A percentile compares a stretch with the other conserved stretches of the same genome.
Conservation (phyloP, 2,113 vertebrate genomes). For the Fregata magnificens region DNA sequence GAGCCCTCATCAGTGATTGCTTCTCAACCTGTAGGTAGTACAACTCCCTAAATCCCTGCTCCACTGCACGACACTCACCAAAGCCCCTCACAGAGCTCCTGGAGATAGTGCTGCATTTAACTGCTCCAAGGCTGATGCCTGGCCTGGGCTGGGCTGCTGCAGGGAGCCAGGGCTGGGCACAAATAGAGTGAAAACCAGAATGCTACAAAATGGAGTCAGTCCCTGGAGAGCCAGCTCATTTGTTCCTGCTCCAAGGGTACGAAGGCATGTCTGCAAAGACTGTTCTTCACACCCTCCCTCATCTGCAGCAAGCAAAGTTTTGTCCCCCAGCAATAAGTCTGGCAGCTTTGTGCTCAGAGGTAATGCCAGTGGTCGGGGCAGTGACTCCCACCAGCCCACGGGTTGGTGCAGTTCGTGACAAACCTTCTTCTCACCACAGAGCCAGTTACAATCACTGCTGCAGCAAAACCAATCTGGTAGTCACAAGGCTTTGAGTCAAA, state of each 20-base stretch:
- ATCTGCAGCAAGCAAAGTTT: background rate
- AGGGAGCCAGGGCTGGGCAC: background rate
- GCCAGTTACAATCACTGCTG: background rate
- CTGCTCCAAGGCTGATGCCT: background rate
- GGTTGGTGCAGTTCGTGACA: background rate
- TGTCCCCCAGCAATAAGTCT: too few species aligned
- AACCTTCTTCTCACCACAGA: background rate
- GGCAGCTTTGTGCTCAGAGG: background rate
- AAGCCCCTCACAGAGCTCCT: background rate
- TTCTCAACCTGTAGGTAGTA: background rate
- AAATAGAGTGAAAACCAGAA: background rate
- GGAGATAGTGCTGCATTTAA: background rate
- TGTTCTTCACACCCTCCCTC: background rate
- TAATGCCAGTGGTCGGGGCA: fast-evolving
- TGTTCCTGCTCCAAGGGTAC: background rate
- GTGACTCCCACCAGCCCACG: background rate
- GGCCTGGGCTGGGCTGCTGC: background rate
- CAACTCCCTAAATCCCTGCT: background rate
- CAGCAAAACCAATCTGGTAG: background rate
- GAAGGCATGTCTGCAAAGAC: background rate
- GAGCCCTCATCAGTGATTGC: background rate
- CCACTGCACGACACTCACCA: fast-evolving
- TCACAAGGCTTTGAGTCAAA: background rate
- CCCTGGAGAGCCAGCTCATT: background rate
- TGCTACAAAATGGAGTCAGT: background rate